Percentiles rank a stretch among this genome's conserved stretches.
Evolutionary conservation across 2,113 vertebrate species (phyloP).

Genomic region (Gambusia holbrooki): DNA sequence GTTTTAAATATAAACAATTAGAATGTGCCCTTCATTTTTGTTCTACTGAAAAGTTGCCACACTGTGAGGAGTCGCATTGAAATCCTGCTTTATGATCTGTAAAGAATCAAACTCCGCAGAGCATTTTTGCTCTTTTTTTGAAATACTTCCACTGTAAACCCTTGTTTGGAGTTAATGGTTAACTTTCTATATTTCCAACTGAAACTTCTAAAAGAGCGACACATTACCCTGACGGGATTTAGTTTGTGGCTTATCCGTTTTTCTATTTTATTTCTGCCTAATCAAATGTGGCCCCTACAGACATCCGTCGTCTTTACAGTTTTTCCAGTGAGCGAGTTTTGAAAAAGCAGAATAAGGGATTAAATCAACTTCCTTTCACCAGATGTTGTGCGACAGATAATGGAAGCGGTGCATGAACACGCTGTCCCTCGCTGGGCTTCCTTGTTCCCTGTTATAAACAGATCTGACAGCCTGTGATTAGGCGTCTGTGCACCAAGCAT

Average conservation of each 20-base stretch:
- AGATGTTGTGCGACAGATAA: constrained; percentile 80
- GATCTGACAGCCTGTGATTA: constrained; percentile 71
- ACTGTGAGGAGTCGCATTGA: not conserved
- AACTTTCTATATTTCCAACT: constrained; percentile 29
- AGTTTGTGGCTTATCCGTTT: constrained; percentile 22
- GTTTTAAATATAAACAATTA: not conserved
- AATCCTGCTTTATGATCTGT: constrained; percentile 21
- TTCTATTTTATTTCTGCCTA: constrained; percentile 47
- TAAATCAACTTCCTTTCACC: constrained; percentile 62
- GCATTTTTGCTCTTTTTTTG: constrained; percentile 31
- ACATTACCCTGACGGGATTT: constrained; percentile 43
- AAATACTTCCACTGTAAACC: constrained; percentile 2
- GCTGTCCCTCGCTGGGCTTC: constrained; percentile 39
- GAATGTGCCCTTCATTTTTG: not conserved
- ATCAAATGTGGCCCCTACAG: constrained; percentile 54
- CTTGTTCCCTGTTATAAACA: constrained; percentile 65
- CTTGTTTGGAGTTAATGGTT: constrained; percentile 13
- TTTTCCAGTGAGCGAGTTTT: constrained; percentile 60
- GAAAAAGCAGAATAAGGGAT: constrained; percentile 64
- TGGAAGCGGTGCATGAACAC: constrained; percentile 62
- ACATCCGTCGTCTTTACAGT: constrained; percentile 60
- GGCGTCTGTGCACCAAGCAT: not conserved
- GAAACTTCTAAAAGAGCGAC: constrained; percentile 25
- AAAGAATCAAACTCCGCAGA: constrained; percentile 52
- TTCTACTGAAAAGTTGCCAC: too few relatives aligned